Base-by-base conservation (phyloP, 2,888 invertebrate genomes). In the Osmoderma eremita region DNA sequence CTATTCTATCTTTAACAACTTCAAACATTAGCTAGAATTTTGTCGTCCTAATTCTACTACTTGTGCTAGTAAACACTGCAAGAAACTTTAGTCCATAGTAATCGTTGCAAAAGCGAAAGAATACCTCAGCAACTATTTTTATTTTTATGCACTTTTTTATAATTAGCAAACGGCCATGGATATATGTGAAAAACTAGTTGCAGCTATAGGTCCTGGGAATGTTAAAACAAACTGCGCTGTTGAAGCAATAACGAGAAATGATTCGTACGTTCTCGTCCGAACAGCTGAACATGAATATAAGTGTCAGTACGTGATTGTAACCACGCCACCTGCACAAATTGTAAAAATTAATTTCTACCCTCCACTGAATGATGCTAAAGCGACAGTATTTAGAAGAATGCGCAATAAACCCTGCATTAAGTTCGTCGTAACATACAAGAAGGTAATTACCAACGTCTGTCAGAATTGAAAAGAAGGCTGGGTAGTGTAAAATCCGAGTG, bases 341-440 rank as follows among this genome's bases (percentile, higher is more conserved):
- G 53, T 71, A 39, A 69, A 74, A 38, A 76, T 79, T 15, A 62
- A 65, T 18, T 78, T 78, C 45, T 48, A 58, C 0, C 79, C 79
- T 12, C 67, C 72, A 2, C 63, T 78, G 20, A 65, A 68, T 2
- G 30, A 64, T 18, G 61, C 39, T 3, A 73, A 69, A 54, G 38
- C 20, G 5, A 42, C 63, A 6, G 56, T 73, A 13, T 65, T 75
- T 6, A 30, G 64, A 36, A 67, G 64, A 53, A 39, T 71, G 17
- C 13, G 58, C 6, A n/a, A 6, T 13, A 75, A 73, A 48, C 65
- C 62, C 8, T 65, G 76, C 15, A 71, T 72, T 3, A 75, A 76
- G 65, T 79, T 78, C 64, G 68, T 77, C 15, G 74, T 72, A 0
- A 77, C 76, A 10, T 79, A 78, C 51, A 56, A 69, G 49, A 69